A percentile compares a stretch with the other conserved stretches of the same genome.
phyloP scores from a whole-genome alignment of 2,888 invertebrate species.

The Helleia helle region DNA sequence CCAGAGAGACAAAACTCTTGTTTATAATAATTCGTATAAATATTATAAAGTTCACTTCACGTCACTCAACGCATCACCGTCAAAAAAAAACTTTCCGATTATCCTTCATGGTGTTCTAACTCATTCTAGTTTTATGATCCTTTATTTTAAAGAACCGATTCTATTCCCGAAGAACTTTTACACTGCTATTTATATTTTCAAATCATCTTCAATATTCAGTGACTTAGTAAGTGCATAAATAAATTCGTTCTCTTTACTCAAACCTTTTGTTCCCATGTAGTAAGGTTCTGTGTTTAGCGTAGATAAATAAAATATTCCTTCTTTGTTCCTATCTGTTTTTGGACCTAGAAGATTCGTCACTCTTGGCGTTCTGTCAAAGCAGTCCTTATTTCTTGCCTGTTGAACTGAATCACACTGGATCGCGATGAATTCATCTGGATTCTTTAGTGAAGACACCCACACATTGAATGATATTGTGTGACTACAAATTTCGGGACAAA shows the following conservation, averaged over 20 bases:
- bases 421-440: slow-evolving; percentile 25
- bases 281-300: slow-evolving; percentile 7
- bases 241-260: slow-evolving; percentile 1
- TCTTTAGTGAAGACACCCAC: slow-evolving; percentile 24
- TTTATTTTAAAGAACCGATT: too few relatives aligned
- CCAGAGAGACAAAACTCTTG: too few relatives aligned
- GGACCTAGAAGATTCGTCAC: slow-evolving; percentile 21
- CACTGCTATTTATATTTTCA: slow-evolving; percentile 2
- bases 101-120: too few relatives aligned
- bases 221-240: neutral
- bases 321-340: slow-evolving; percentile 14
- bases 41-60: too few relatives aligned
- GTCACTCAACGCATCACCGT: too few relatives aligned
- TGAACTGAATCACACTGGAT: slow-evolving; percentile 25
- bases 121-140: too few relatives aligned
- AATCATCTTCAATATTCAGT: neutral
- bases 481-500: slow-evolving; percentile 24
- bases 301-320: slow-evolving; percentile 19
- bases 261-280: slow-evolving; percentile 4
- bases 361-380: slow-evolving; percentile 24
- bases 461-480: slow-evolving; percentile 19
- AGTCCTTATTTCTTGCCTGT: slow-evolving; percentile 19
- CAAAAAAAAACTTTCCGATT: too few relatives aligned
- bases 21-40: too few relatives aligned
- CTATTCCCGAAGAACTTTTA: too few relatives aligned